These are phyloP conservation scores for Stichopus chloronotus DNA, from an alignment of 35 echinoderm and acorn worm genomes.

Conservation along the genomic window DNA sequence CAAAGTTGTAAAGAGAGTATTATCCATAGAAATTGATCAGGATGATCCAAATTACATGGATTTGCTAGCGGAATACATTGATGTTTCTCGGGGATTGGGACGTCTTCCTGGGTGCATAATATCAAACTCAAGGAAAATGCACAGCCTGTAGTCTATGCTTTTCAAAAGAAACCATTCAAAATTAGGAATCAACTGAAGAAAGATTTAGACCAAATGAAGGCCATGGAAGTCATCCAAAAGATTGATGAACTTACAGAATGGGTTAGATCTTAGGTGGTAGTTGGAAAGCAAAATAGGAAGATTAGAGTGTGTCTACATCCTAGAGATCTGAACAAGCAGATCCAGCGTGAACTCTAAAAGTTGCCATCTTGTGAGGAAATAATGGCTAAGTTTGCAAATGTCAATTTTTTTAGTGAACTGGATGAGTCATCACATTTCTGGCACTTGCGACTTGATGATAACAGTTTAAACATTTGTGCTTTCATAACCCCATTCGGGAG, in stretches of 20 bases:
- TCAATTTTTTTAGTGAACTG: background rate
- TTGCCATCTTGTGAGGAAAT: conserved; percentile 64
- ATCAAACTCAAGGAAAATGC: conserved; percentile 41
- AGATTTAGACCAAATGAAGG: conserved; percentile 59
- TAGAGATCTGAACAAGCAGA: conserved; percentile 54
- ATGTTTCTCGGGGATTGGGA: conserved; percentile 57
- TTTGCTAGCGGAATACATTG: conserved; percentile 12
- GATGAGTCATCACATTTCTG: background rate
- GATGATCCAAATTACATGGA: background rate
- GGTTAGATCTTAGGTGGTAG: conserved; percentile 54
- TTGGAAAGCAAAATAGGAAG: conserved; percentile 57
- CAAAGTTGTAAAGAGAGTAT: background rate
- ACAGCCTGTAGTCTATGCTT: conserved; percentile 56
- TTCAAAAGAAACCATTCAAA: conserved; percentile 54
- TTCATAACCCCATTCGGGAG: background rate
- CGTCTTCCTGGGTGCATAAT: conserved; percentile 39
- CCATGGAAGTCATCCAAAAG: conserved; percentile 33
- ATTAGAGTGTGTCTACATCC: conserved; percentile 68
- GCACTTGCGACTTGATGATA: background rate
- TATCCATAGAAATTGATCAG: background rate
- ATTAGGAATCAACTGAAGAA: conserved; percentile 60
- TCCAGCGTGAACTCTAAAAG: conserved; percentile 61
- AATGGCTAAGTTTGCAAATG: conserved; percentile 1
- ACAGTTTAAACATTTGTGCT: background rate
- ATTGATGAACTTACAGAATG: conserved; percentile 58